Evolutionary conservation across 1,140 invertebrate species (phyloP).

Genomic region (Cherax destructor): DNA sequence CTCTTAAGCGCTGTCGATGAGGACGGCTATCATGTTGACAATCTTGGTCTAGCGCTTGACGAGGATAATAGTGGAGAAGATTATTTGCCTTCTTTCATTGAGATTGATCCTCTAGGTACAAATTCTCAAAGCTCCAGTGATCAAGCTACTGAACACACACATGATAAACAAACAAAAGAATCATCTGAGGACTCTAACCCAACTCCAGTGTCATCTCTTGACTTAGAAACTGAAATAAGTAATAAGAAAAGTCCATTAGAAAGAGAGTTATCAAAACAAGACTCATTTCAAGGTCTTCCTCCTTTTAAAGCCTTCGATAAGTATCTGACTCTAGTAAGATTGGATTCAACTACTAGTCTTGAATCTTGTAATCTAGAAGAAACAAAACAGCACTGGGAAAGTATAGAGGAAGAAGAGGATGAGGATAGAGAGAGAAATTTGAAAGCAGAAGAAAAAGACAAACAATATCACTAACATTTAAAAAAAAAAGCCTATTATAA

Average conservation of each 20-base stretch:
- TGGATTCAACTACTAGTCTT: conserved; percentile 64
- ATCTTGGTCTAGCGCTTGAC: conserved; percentile 53
- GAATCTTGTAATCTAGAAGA: conserved; percentile 56
- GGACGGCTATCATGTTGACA: conserved; percentile 70
- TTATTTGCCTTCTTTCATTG: conserved; percentile 3
- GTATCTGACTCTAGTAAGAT: conserved; percentile 66
- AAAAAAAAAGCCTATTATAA: not conserved
- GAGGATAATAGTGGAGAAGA: conserved; percentile 20
- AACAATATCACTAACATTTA: not conserved
- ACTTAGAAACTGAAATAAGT: conserved; percentile 13
- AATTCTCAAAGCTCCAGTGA: not conserved
- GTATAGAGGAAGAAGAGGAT: conserved; percentile 47
- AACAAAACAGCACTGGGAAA: conserved; percentile 36
- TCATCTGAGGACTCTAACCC: not conserved
- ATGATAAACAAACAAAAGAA: not conserved
- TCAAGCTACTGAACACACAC: not conserved
- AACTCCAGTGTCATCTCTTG: not conserved
- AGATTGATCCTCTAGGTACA: not conserved
- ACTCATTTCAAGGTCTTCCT: conserved; percentile 69
- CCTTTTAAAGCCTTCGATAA: conserved; percentile 66
- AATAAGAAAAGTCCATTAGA: conserved; percentile 4
- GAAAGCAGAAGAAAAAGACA: not conserved
- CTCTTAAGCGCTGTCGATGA: conserved; percentile 68
- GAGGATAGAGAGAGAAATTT: not conserved
- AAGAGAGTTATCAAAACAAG: conserved; percentile 61